Evolutionary conservation across 2,797 vertebrate species (phyloP).

Genomic region (Sebastes steindachneri): DNA sequence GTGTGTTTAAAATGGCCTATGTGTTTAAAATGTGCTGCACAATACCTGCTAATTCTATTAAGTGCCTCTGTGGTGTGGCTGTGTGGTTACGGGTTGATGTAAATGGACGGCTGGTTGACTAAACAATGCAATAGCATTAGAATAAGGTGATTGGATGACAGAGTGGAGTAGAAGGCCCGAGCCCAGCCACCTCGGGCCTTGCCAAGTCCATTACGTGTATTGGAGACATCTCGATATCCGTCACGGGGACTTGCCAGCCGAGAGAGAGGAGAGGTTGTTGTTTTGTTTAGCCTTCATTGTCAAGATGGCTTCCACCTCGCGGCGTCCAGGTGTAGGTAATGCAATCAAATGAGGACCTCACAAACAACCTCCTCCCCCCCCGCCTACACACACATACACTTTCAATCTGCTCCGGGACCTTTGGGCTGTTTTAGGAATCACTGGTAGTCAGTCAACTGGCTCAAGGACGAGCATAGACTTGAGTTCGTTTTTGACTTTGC

Average conservation of each 20-base stretch:
- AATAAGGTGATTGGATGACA: conserved; percentile 86
- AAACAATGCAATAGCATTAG: conserved; percentile 84
- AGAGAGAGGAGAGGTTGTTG: conserved; percentile 52
- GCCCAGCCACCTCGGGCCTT: conserved; percentile 66
- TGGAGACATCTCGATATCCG: conserved; percentile 79
- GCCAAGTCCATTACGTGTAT: conserved; percentile 87
- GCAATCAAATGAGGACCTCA: conserved; percentile 73
- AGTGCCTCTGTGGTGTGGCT: conserved; percentile 75
- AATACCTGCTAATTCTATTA: conserved; percentile 87
- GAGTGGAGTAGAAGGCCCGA: conserved; percentile 69
- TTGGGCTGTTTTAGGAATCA: conserved; percentile 41
- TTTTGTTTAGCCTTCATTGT: conserved; percentile 71
- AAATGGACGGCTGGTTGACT: conserved; percentile 84
- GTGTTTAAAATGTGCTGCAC: conserved; percentile 84
- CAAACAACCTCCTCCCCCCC: not conserved
- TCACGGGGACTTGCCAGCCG: conserved; percentile 60
- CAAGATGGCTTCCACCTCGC: conserved; percentile 73
- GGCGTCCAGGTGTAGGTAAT: conserved; percentile 67
- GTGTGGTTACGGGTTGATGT: conserved; percentile 81
- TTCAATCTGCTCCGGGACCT: conserved; percentile 54
- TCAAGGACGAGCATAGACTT: conserved; percentile 50
- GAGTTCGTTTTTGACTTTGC: conserved; percentile 33
- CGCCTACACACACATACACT: not conserved
- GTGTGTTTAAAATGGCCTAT: conserved; percentile 69
- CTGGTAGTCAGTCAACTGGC: conserved; percentile 16